Base-by-base conservation (phyloP, 2,113 vertebrate species). In the Eulacestoma nigropectus region DNA sequence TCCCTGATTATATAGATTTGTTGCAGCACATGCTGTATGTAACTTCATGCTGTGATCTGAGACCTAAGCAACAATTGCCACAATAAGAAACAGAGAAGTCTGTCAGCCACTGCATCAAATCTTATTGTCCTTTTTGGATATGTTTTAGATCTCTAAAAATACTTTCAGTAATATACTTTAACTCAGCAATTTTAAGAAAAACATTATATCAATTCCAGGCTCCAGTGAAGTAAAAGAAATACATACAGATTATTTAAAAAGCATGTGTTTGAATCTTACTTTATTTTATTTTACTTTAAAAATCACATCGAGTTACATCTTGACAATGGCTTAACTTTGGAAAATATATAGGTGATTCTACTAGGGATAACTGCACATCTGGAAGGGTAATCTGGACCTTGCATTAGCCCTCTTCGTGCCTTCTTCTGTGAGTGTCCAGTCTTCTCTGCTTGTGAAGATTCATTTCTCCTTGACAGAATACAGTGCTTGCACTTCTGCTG, bases 41-140 rank as follows among this genome's bases (percentile, higher is more conserved):
- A 74, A 72, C 63, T 50, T 95, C 92, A 70, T 85, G 92, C 84
- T 93, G 87, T 77, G 78, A 63, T 80, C 32, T 79, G 62, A n/a
- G 55, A 89, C 49, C 50, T 53, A 23, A 69, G 44, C 53, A 94
- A 53, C 59, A 85, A 42, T 79, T 41, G 63, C 22, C 70, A 83
- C 49, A 82, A 93, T 19, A 65, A 55, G 63, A 91, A 62, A 79
- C 60, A 64, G 29, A 94, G 20, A 46, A 81, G 25, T 39, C 74
- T 96, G 63, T 90, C 52, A 78, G 55, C 37, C 52, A 23, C 39
- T 59, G 42, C 60, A 69, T 93, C 50, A 70, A 65, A 65, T 77
- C 46, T 79, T 75, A 13, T 33, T 79, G 33, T 62, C 18, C 26
- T 52, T 90, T 77, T 64, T 56, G 8, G 26, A 18, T 55, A 44